Base-by-base conservation (phyloP, 2,797 vertebrate genomes). In the Microctenopoma stevenorrisi region DNA sequence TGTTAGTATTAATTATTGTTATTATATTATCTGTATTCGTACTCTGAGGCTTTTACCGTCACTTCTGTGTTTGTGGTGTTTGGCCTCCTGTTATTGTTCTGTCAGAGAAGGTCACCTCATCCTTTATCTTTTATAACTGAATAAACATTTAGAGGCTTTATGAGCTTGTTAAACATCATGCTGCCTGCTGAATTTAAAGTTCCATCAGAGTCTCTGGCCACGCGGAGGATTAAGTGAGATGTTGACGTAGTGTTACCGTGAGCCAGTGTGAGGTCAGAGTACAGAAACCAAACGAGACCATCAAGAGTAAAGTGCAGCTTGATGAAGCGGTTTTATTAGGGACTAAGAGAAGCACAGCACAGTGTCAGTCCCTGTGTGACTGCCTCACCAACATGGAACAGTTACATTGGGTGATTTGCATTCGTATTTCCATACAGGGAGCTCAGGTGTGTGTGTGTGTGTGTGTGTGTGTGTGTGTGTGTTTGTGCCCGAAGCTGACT, bases 301-400 rank as follows among this genome's bases (percentile, higher is more conserved):
- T 44, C 10, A 6, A 52, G 81, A 74, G 55, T 82, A 88, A 91
- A 90, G 85, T 88, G 69, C 88, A 87, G 7, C 16, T 48, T 28
- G 84, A 82, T 81, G 73, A 72, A 42, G 15, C 26, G 4, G 28
- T 48, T 73, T 86, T 79, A 86, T 85, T 72, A 53, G 58, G 30
- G 25, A 42, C 30, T n/a, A 26, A 48, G 40, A 49, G 10, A 53
- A 54, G 26, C 0, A 2, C 33, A 0, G 13, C 33, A n/a, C 37
- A 25, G 25, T 63, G 25, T 33, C 30, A 33, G 5, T 33, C 30
- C 30, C 30, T 33, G 30, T 7, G 5, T 30, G 50, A 40, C 59
- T n/a, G 37, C 49, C 18, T 40, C 44, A 38, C 38, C 46, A 55
- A 18, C 46, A 44, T 2, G 11, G 26, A n/a, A 25, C 7, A 14